phyloP scores from a whole-genome alignment of 1,140 invertebrate species.

The Drosophila nikananu region DNA sequence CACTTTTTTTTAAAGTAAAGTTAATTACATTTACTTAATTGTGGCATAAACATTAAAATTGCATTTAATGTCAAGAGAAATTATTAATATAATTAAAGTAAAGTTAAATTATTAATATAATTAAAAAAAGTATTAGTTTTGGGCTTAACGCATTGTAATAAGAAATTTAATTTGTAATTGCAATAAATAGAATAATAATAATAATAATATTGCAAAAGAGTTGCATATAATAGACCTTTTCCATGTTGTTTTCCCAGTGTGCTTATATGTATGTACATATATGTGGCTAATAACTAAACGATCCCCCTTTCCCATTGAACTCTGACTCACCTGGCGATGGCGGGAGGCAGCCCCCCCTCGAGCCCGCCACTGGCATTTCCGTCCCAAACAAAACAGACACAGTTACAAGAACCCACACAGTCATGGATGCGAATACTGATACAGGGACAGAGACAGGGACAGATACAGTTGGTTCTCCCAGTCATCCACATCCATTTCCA shows the following conservation, averaged over 20 bases:
- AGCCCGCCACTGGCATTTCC: constrained; percentile 68
- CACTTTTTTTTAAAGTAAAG: no score
- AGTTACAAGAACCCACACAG: constrained; percentile 52
- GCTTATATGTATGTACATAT: no score
- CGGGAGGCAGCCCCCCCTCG: constrained; percentile 19
- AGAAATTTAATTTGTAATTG: no score
- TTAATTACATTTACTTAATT: not conserved
- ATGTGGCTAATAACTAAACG: constrained; percentile 17
- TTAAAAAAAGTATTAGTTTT: not conserved
- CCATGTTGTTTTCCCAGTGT: constrained; percentile 5
- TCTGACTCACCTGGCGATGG: constrained; percentile 40
- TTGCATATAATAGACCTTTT: not conserved
- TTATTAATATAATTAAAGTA: no score
- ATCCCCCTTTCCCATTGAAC: constrained; percentile 18
- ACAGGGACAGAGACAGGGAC: constrained; percentile 21
- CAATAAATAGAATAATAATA: not conserved
- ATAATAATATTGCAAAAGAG: not conserved
- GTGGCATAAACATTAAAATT: not conserved
- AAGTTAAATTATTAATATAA: no score
- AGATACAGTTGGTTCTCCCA: constrained; percentile 51
- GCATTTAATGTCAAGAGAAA: not conserved
- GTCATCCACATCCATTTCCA: constrained; percentile 50
- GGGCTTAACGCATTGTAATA: no score
- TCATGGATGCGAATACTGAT: constrained; percentile 8
- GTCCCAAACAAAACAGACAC: constrained; percentile 78